Evolutionary conservation across 2,113 vertebrate species (phyloP), one percentile per base, ranked within the genome.

Genomic region (Hippoglossus stenolepis): DNA sequence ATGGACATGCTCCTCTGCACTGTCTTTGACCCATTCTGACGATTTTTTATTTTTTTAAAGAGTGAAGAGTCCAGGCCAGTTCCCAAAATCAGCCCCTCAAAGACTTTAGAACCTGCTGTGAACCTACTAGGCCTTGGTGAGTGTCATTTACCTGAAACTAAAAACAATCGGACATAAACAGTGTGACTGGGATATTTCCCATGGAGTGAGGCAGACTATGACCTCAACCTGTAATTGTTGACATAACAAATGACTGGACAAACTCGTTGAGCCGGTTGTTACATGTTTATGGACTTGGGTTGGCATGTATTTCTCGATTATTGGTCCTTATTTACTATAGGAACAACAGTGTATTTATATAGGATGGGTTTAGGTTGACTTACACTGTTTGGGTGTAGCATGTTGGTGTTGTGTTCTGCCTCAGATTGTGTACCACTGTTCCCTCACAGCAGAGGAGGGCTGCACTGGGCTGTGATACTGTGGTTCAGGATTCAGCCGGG

Each of bases 81-180:
- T 61, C 88, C 93, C 79, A 97, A 96, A 95, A 92, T 93, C 78
- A 97, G 97, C 91, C 96, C 97, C 3, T 95, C 95, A 79, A 97
- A 96, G 85, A 77, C 89, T 77, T 85, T 93, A 85, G 96, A 97
- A 87, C 93, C 95, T 12, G 94, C 96, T 74, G 93, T 98, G 83
- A 97, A 98, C 90, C 95, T 98, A 70, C 92, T 98, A 91, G 97
- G 97, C 90, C 96, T 98, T 60, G 97, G 97, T 98, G 92, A 96
- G 97, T 80, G 8, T 68, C 40, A 53, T 40, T 31, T 38, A 21
- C 11, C n/a, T n/a, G 21, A 38, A 54, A 64, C 60, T 24, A 12
- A 40, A 54, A n/a, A 51, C 17, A 51, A 35, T 62, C n/a, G n/a
- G 31, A 31, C 1, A 31, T 31, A 31, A 31, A 20, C 3, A 26